phyloP scores from a whole-genome alignment of 2,797 vertebrate genomes.

The Microctenopoma stevenorrisi region DNA sequence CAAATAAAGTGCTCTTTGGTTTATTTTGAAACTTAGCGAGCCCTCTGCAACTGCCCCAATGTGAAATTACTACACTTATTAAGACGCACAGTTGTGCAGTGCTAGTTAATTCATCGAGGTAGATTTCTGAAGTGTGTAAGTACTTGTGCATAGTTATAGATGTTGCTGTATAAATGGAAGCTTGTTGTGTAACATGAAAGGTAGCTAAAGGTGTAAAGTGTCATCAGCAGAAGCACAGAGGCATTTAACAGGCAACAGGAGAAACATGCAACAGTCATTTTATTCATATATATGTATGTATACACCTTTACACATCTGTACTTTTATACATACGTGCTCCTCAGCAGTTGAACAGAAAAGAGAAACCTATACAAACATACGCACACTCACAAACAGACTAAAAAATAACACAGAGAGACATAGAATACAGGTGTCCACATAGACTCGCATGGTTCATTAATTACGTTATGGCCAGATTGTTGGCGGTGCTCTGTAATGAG shows the following conservation, averaged over 20 bases:
- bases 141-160: constrained; percentile 14
- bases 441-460: constrained; percentile 53
- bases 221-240: constrained; percentile 8
- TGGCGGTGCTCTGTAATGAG: constrained; percentile 47
- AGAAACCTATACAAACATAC: no score
- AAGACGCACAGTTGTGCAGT: constrained; percentile 62
- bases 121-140: constrained; percentile 27
- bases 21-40: constrained; percentile 48
- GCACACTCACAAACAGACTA: no score
- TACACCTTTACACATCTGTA: constrained; percentile 21
- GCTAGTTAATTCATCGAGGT: constrained; percentile 56
- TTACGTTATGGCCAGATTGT: constrained; percentile 50
- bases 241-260: background rate
- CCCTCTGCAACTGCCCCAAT: constrained; percentile 51
- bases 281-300: constrained; percentile 5
- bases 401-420: background rate
- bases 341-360: no score
- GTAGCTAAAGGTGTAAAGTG: constrained; percentile 37
- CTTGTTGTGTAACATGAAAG: constrained; percentile 14
- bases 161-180: constrained; percentile 9
- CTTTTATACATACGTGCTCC: constrained; percentile 32
- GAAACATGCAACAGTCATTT: constrained; percentile 1
- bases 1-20: constrained; percentile 54
- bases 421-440: constrained; percentile 41
- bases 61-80: constrained; percentile 65